Base-by-base conservation (phyloP, 2,797 vertebrate genomes). In the Nannoperca obscura region DNA sequence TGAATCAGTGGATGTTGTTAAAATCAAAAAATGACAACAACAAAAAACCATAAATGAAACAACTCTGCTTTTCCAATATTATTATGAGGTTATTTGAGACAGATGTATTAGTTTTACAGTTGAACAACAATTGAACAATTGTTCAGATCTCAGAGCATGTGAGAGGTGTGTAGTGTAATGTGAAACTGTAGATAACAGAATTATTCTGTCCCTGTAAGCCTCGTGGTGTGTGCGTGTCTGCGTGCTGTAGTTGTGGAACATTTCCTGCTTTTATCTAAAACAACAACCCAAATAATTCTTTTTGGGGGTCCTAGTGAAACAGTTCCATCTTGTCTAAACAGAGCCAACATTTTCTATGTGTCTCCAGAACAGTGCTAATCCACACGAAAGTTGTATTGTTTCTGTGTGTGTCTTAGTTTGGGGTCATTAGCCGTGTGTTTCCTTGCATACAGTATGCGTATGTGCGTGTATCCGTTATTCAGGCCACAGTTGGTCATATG, bases 401-500 rank as follows among this genome's bases (percentile, higher is more conserved):
- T 40, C 9, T 76, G 32, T 73, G 46, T 52, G 46, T 71, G 55
- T 67, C n/a, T 62, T 61, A 20, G 46, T 46, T 57, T 58, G 46
- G 46, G 66, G 57, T 79, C 66, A 15, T 54, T 53, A 52, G 46
- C 44, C 32, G 34, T 69, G 61, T 53, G 61, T 70, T n/a, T 67
- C n/a, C 54, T 17, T 68, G 38, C 47, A 38, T 30, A 34, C 9
- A 32, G 47, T 47, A 12, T 30, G 54, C 22, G 38, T 68, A 57
- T 55, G 46, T 59, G 59, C 50, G 3, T n/a, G n/a, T n/a, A n/a
- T n/a, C 36, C 9, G 52, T 74, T 54, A 40, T n/a, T 75, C 68
- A 63, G 75, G 69, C 62, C 55, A 44, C 74, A 76, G 74, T 72
- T 20, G 74, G 81, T 92, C 91, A 89, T 87, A 88, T 90, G 82